Percentiles rank a stretch among this genome's conserved stretches.
Conservation (phyloP, 2,113 vertebrate species). For the Sebastes fasciatus region DNA sequence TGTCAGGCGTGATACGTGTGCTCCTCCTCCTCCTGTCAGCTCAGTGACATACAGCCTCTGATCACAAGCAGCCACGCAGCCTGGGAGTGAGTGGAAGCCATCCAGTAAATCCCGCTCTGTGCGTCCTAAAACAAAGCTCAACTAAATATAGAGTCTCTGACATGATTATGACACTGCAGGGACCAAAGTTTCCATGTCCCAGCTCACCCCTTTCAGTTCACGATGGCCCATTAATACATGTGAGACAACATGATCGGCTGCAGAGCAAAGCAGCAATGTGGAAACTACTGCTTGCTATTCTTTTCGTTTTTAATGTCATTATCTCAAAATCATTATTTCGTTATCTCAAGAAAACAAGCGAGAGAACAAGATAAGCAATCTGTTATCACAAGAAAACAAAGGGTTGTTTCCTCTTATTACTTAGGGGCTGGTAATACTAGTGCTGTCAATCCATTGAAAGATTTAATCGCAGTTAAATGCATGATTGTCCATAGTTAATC, state of each 20-base stretch:
- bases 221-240: neutral
- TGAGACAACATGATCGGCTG: neutral
- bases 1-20: constrained; percentile 5
- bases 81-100: neutral
- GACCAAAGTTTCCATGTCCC: constrained; percentile 14
- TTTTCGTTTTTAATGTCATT: neutral
- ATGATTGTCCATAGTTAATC: too few relatives aligned
- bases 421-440: too few relatives aligned
- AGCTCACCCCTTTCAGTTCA: neutral
- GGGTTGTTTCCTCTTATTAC: too few relatives aligned
- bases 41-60: too few relatives aligned
- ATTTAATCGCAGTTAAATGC: too few relatives aligned
- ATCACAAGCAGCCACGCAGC: constrained; percentile 16
- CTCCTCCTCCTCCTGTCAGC: constrained; percentile 27
- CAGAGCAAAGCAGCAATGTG: constrained; percentile 2
- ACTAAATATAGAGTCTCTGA: constrained; percentile 33
- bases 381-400: too few relatives aligned
- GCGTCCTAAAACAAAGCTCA: constrained; percentile 17
- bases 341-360: neutral
- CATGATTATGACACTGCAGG: constrained; percentile 25
- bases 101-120: constrained; percentile 14
- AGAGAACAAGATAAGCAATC: too few relatives aligned
- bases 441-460: too few relatives aligned
- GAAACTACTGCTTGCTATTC: neutral
- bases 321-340: neutral